Evolutionary conservation across 53 echinoderm and acorn worm species (phyloP).

Genomic region (Actinopyga echinites): DNA sequence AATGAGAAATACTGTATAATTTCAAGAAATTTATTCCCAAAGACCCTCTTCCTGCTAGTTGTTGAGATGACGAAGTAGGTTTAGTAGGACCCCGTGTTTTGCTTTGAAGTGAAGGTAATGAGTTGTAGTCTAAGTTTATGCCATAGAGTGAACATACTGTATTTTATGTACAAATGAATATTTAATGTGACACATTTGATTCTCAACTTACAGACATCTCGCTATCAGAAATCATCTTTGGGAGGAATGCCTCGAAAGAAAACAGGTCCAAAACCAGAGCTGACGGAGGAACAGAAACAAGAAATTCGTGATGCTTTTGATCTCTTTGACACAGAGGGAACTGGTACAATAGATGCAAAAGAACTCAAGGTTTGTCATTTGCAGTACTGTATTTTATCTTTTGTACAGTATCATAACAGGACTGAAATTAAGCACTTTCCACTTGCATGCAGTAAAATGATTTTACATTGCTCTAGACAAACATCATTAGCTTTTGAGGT

Average conservation of each 20-base stretch:
- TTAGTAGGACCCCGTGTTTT: too few species aligned
- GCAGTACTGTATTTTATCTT: too few species aligned
- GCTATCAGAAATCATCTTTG: constrained; percentile 82
- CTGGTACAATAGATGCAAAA: constrained; percentile 97
- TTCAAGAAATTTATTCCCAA: too few species aligned
- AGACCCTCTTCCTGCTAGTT: too few species aligned
- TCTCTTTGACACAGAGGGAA: constrained; percentile 95
- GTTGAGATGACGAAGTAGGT: too few species aligned
- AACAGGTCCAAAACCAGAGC: constrained; percentile 96
- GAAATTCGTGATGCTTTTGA: constrained; percentile 99
- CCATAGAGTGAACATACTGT: too few species aligned
- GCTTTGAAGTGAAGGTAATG: too few species aligned
- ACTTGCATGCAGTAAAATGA: background rate
- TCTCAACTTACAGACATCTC: constrained; percentile 60
- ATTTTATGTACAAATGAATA: too few species aligned
- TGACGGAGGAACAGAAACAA: constrained; percentile 98
- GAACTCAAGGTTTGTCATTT: constrained; percentile 78
- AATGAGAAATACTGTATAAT: too few species aligned
- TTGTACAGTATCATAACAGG: background rate
- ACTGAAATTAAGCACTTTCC: background rate
- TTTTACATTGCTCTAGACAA: background rate
- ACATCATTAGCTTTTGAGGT: too few species aligned
- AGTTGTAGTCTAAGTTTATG: too few species aligned
- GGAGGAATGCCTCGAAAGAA: constrained; percentile 91
- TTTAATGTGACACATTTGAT: too few species aligned